A percentile compares a stretch with the other conserved stretches of the same genome.
Conservation (phyloP, 2,113 vertebrate species). For the Nibea coibor region DNA sequence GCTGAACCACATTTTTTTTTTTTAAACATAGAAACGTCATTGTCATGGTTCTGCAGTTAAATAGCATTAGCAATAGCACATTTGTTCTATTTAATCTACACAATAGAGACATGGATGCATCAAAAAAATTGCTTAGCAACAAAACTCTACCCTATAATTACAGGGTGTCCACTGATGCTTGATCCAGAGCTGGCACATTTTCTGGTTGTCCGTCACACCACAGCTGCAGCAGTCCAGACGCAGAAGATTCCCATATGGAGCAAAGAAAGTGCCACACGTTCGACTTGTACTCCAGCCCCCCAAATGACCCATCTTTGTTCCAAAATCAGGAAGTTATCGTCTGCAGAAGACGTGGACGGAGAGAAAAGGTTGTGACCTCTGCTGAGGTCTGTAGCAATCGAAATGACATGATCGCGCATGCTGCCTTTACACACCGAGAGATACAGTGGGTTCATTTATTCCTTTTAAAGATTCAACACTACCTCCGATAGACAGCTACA, state of each 20-base stretch:
- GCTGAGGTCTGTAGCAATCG: conserved; percentile 43
- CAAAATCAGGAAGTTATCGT: conserved; percentile 61
- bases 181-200: background rate
- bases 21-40: no score
- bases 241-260: conserved; percentile 65
- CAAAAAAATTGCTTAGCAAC: no score
- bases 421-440: background rate
- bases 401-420: background rate
- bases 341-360: conserved; percentile 23
- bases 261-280: conserved; percentile 75
- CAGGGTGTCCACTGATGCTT: conserved; percentile 10
- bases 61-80: background rate
- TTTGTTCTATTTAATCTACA: background rate
- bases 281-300: background rate
- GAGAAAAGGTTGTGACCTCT: conserved; percentile 66
- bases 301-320: background rate
- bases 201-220: conserved; percentile 67
- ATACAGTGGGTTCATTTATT: background rate
- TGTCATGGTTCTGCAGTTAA: background rate
- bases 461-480: background rate
- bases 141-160: conserved; percentile 61
- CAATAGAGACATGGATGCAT: background rate
- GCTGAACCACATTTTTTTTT: no score
- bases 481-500: conserved; percentile 71
- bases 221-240: conserved; percentile 60